Conservation (phyloP, 2,888 invertebrate genomes). For the Gastrophysa polygoni region DNA sequence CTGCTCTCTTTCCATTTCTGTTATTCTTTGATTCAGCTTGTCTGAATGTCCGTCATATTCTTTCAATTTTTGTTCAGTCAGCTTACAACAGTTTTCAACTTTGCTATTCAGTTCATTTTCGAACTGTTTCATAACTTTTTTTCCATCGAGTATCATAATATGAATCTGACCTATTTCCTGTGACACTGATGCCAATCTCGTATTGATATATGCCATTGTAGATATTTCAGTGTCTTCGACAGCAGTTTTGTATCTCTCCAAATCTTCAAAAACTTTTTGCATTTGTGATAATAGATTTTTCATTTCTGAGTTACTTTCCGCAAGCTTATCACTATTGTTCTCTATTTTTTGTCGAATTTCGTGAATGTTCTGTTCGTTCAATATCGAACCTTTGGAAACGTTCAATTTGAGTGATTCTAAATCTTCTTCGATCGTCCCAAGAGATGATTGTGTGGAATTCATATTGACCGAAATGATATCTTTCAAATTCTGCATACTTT, state of each 20-base stretch:
- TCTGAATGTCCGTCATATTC: neutral
- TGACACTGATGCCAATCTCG: neutral
- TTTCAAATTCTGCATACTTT: neutral
- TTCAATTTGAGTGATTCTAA: neutral
- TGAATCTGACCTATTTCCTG: slow-evolving; percentile 10
- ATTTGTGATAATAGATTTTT: neutral
- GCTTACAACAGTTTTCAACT: neutral
- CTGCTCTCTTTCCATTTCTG: neutral
- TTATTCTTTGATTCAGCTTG: neutral
- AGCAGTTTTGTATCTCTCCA: neutral
- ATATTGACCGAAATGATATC: neutral
- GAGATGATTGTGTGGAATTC: neutral
- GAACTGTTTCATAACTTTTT: neutral
- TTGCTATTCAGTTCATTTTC: neutral
- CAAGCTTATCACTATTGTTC: neutral
- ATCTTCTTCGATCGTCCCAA: neutral
- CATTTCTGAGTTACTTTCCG: neutral
- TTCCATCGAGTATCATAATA: neutral
- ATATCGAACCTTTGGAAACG: neutral
- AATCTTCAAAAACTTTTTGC: neutral
- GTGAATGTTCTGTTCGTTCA: neutral
- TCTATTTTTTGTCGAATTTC: neutral
- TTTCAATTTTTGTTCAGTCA: neutral
- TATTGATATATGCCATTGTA: neutral
- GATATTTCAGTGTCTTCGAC: neutral